phyloP scores from a whole-genome alignment of 2,113 vertebrate genomes.

The Xiphorhynchus elegans region DNA sequence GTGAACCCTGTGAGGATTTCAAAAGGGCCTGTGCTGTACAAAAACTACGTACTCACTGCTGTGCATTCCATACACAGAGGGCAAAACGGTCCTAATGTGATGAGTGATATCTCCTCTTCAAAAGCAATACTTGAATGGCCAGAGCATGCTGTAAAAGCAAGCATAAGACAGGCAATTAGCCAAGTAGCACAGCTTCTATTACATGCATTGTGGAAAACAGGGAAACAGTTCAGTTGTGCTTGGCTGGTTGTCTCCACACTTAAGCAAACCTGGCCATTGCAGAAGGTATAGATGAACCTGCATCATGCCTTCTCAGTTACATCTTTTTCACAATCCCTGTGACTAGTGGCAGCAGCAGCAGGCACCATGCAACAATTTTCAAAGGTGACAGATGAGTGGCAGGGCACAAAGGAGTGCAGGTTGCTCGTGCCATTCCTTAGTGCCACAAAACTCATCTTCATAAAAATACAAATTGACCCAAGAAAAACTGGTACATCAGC shows the following conservation, averaged over 20 bases:
- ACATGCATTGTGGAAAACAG: neutral
- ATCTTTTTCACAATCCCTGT: neutral
- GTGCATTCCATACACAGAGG: neutral
- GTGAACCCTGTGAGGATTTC: neutral
- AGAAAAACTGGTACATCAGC: neutral
- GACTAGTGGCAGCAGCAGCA: neutral
- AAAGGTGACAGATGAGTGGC: neutral
- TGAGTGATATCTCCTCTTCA: neutral
- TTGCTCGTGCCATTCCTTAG: neutral
- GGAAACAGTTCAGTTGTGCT: neutral
- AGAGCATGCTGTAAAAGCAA: neutral
- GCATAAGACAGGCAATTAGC: neutral
- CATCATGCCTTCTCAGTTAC: neutral
- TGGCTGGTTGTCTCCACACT: neutral
- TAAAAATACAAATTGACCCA: neutral
- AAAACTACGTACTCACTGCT: neutral
- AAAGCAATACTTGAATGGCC: neutral
- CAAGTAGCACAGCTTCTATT: neutral
- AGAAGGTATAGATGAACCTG: neutral
- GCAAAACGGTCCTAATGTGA: neutral
- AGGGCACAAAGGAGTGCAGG: neutral
- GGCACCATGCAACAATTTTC: neutral
- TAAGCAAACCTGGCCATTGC: neutral
- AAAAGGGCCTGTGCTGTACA: neutral
- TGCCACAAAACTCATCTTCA: neutral